phyloP scores from a whole-genome alignment of 2,113 vertebrate genomes.

The Girardinichthys multiradiatus region DNA sequence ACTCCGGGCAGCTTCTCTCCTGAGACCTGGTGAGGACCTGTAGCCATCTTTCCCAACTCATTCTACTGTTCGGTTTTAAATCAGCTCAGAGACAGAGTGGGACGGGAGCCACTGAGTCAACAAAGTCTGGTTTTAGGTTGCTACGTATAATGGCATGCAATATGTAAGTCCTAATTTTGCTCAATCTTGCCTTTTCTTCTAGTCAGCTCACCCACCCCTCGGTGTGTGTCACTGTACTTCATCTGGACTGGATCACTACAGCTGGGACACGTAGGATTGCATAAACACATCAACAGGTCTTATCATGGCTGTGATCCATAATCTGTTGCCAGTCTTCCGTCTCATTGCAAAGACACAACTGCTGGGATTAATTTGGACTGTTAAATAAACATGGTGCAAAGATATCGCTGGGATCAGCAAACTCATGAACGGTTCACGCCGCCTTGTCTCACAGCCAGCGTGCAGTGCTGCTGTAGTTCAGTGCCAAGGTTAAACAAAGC shows the following conservation, averaged over 20 bases:
- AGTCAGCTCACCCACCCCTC: conserved; percentile 3
- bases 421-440: conserved; percentile 20
- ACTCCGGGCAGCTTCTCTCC: conserved; percentile 56
- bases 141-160: conserved; percentile 3
- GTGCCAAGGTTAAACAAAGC: conserved; percentile 47
- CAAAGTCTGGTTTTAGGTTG: conserved; percentile 48
- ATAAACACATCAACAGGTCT: conserved; percentile 45
- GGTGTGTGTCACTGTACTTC: conserved; percentile 12
- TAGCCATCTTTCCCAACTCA: conserved; percentile 12
- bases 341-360: conserved; percentile 43
- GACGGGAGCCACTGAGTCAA: conserved; percentile 15
- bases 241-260: conserved; percentile 26
- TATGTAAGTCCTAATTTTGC: conserved; percentile 30
- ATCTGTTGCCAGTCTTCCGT: conserved; percentile 61
- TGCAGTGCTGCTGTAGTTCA: conserved; percentile 40
- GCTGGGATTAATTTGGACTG: conserved; percentile 42
- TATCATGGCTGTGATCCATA: conserved; percentile 59
- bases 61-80: conserved; percentile 34
- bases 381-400: conserved; percentile 59
- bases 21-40: conserved; percentile 43
- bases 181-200: conserved; percentile 13
- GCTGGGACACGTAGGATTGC: conserved; percentile 40
- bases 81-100: conserved; percentile 35
- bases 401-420: conserved; percentile 51
- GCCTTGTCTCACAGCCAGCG: conserved; percentile 7